These are phyloP conservation scores for Danionella cerebrum DNA, from an alignment of 2,113 vertebrate genomes.

Conservation along the genomic window DNA sequence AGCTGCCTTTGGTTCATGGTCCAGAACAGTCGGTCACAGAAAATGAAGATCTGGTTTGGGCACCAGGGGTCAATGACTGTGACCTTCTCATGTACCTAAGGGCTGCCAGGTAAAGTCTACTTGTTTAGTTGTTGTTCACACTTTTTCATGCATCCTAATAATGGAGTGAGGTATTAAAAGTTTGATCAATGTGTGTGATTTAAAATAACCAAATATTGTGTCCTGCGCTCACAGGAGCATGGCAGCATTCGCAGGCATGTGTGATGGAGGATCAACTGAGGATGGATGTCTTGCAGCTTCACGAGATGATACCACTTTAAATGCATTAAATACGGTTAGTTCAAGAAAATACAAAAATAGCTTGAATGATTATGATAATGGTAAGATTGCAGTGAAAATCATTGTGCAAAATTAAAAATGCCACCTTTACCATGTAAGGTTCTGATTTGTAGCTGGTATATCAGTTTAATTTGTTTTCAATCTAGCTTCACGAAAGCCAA, in stretches of 20 bases:
- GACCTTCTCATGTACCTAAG: constrained; percentile 97
- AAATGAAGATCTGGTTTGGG: constrained; percentile 93
- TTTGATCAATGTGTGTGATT: not conserved
- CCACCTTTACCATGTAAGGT: too few species aligned
- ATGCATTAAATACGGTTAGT: constrained; percentile 90
- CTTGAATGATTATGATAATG: too few species aligned
- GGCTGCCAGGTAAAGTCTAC: constrained; percentile 79
- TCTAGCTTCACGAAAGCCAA: constrained; percentile 90
- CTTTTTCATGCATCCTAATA: not conserved
- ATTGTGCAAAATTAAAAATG: too few species aligned
- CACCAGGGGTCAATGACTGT: constrained; percentile 93
- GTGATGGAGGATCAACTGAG: constrained; percentile 94
- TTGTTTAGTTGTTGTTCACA: not conserved
- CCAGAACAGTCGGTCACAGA: constrained; percentile 79
- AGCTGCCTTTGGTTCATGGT: constrained; percentile 70
- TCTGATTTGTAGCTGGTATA: not conserved
- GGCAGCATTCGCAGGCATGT: constrained; percentile 98
- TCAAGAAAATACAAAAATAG: too few species aligned
- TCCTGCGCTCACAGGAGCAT: constrained; percentile 77
- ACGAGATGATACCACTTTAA: constrained; percentile 95
- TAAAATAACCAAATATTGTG: not conserved
- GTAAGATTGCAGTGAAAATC: too few species aligned
- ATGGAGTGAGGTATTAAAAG: not conserved
- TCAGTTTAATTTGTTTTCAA: not conserved
- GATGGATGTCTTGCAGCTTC: constrained; percentile 95